These are phyloP conservation scores for Forbesichthys papilliferus DNA, from an alignment of 2,113 vertebrate species.

Conservation along the genomic window DNA sequence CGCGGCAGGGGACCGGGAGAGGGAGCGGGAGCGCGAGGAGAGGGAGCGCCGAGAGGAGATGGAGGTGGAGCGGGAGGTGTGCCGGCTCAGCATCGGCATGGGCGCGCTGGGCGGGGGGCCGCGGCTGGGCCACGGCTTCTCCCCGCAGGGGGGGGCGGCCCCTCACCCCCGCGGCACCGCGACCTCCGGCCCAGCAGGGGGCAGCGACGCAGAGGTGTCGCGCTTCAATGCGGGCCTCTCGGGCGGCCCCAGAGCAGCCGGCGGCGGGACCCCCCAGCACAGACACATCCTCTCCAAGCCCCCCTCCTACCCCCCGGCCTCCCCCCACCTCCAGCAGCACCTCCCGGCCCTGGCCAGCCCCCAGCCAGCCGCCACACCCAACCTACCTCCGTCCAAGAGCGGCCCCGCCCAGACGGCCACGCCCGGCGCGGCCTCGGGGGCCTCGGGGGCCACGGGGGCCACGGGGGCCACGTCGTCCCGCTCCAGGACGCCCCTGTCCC, in stretches of 20 bases:
- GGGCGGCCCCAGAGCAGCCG: slow-evolving; percentile 39
- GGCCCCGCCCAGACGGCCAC: slow-evolving; percentile 67
- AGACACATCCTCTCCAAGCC: slow-evolving; percentile 72
- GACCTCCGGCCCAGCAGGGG: slow-evolving; percentile 47
- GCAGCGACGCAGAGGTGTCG: slow-evolving; percentile 76
- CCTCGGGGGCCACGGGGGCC: slow-evolving; percentile 46
- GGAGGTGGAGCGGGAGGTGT: slow-evolving; percentile 82
- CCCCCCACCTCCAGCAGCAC: slow-evolving; percentile 58
- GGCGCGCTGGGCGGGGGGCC: slow-evolving; percentile 60
- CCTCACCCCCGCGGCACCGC: slow-evolving; percentile 53
- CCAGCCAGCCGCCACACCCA: slow-evolving; percentile 57
- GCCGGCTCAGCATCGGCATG: slow-evolving; percentile 84
- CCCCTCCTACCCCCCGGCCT: slow-evolving; percentile 54
- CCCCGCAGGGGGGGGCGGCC: slow-evolving; percentile 45
- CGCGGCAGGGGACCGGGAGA: slow-evolving; percentile 66
- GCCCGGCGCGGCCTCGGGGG: slow-evolving; percentile 56
- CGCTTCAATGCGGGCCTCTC: slow-evolving; percentile 66
- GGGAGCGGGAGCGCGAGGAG: slow-evolving; percentile 76
- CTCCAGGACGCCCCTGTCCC: slow-evolving; percentile 84
- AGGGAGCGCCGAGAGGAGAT: slow-evolving; percentile 75
- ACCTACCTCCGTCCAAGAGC: slow-evolving; percentile 66
- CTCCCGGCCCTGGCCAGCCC: slow-evolving; percentile 51
- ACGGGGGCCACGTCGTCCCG: slow-evolving; percentile 68
- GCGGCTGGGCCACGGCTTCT: slow-evolving; percentile 54
- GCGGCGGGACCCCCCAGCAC: slow-evolving; percentile 49